Evolutionary conservation across 2,113 vertebrate genomes (phyloP).

Genomic region (Epinephelus lanceolatus): DNA sequence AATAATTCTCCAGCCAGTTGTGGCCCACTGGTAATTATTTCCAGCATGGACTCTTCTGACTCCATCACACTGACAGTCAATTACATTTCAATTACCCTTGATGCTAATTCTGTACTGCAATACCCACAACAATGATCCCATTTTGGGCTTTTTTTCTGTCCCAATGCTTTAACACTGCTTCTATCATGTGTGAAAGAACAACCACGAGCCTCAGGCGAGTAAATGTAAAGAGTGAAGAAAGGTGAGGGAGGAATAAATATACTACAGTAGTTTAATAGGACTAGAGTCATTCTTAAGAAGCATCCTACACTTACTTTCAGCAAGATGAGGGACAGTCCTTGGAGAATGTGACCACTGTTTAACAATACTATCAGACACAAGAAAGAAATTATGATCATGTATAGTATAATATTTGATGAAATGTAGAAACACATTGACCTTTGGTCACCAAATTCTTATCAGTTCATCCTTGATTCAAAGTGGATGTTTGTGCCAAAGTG

Average conservation of each 20-base stretch:
- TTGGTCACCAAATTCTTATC: too few species aligned
- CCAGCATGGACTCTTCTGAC: not conserved
- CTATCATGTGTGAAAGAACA: not conserved
- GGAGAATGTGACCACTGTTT: too few species aligned
- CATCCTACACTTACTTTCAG: too few species aligned
- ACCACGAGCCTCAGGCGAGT: not conserved
- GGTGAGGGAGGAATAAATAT: not conserved
- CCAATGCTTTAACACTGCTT: not conserved
- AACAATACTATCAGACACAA: too few species aligned
- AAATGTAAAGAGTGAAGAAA: not conserved
- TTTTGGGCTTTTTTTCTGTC: not conserved
- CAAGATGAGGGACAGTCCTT: too few species aligned
- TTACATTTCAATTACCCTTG: conserved; percentile 28
- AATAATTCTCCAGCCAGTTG: not conserved
- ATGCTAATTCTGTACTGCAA: conserved; percentile 14
- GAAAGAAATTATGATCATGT: too few species aligned
- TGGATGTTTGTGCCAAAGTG: too few species aligned
- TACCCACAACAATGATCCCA: not conserved
- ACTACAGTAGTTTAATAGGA: too few species aligned
- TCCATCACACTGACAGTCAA: conserved; percentile 16
- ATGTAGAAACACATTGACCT: too few species aligned
- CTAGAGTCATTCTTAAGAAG: too few species aligned
- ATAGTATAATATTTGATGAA: too few species aligned
- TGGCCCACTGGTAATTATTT: not conserved
- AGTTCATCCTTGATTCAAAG: too few species aligned